phyloP scores from a whole-genome alignment of 2,113 vertebrate species.

The Dromaius novaehollandiae region DNA sequence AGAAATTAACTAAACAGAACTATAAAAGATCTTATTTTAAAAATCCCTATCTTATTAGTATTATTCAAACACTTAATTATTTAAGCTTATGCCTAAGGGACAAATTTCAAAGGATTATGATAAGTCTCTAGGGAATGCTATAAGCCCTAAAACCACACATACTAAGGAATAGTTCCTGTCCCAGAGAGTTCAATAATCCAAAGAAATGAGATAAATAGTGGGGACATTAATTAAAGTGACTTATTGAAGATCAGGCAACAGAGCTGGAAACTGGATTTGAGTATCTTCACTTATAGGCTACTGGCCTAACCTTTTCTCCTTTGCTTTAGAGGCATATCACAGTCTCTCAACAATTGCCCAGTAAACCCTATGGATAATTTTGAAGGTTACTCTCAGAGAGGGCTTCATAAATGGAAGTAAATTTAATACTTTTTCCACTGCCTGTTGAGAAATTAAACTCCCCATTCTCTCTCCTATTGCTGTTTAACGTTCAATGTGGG shows the following conservation, averaged over 20 bases:
- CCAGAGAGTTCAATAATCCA: background rate
- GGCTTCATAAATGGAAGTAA: background rate
- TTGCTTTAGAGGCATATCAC: background rate
- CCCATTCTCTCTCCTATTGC: background rate
- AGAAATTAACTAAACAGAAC: background rate
- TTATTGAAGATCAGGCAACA: background rate
- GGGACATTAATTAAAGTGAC: background rate
- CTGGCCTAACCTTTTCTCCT: background rate
- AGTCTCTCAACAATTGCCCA: background rate
- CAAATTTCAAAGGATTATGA: background rate
- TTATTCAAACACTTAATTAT: background rate
- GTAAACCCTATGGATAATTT: background rate
- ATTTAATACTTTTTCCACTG: background rate
- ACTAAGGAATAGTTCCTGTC: background rate
- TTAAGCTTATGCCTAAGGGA: background rate
- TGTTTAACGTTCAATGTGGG: background rate
- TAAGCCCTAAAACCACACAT: background rate
- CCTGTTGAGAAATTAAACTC: background rate
- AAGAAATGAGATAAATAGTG: background rate
- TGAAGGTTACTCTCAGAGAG: background rate
- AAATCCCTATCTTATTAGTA: background rate
- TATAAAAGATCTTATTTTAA: background rate
- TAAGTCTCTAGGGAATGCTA: background rate
- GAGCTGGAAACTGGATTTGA: background rate
- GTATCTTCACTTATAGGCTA: background rate